phyloP scores from a whole-genome alignment of 2,113 vertebrate species.

The Tursiops truncatus region DNA sequence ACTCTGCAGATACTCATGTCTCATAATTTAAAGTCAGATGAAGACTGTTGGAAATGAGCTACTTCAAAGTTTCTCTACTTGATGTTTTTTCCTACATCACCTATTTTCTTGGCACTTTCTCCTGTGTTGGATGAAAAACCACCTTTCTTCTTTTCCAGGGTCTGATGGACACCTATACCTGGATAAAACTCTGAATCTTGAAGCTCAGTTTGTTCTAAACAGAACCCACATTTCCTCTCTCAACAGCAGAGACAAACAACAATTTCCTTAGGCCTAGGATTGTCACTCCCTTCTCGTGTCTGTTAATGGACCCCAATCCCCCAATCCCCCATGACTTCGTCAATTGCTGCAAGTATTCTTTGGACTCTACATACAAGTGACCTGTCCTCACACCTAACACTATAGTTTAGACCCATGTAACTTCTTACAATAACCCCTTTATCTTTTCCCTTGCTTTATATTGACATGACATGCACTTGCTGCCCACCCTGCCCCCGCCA shows the following conservation, averaged over 20 bases:
- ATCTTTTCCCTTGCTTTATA: not conserved
- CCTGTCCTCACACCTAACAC: not conserved
- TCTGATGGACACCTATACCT: not conserved
- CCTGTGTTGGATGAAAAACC: not conserved
- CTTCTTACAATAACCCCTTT: not conserved
- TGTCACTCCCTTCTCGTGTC: not conserved
- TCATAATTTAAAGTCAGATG: not conserved
- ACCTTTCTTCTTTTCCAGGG: not conserved
- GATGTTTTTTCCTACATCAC: not conserved
- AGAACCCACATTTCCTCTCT: not conserved
- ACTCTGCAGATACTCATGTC: not conserved
- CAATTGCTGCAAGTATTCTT: not conserved
- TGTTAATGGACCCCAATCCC: not conserved
- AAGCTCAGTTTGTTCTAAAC: not conserved
- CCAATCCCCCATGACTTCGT: not conserved
- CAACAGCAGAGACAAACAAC: not conserved
- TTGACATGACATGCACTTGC: not conserved
- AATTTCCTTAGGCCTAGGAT: not conserved
- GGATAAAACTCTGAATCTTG: not conserved
- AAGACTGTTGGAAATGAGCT: not conserved
- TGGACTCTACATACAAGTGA: not conserved
- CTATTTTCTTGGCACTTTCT: not conserved
- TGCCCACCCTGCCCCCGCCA: rapidly evolving
- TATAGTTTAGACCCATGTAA: not conserved
- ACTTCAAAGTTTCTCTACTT: not conserved